Percentiles rank a stretch among this genome's conserved stretches.
Evolutionary conservation across 2,888 invertebrate genomes (phyloP).

Genomic region (Camponotus fellah): DNA sequence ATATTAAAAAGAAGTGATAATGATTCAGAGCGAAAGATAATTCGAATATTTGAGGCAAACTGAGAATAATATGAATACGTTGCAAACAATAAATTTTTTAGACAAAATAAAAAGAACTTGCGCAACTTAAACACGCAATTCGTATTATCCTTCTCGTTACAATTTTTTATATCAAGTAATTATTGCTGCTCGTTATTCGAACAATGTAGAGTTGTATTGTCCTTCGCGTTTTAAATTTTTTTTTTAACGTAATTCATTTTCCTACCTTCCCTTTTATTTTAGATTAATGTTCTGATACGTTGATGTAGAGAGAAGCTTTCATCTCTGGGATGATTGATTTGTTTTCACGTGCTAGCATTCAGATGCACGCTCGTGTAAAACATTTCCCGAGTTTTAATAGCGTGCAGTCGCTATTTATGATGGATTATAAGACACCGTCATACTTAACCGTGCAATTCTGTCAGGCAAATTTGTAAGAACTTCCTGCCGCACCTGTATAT

Average conservation of each 20-base stretch:
- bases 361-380: constrained; percentile 31
- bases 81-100: not conserved
- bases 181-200: not conserved
- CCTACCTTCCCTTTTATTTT: not conserved
- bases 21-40: not conserved
- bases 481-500: constrained; percentile 7
- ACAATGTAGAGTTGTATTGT: not conserved
- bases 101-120: not conserved
- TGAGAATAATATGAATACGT: not conserved
- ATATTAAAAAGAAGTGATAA: constrained; percentile 52
- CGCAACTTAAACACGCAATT: not conserved
- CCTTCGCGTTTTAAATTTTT: not conserved
- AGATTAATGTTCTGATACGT: constrained; percentile 11
- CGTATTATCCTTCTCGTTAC: not conserved
- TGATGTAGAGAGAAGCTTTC: constrained; percentile 8
- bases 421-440: constrained; percentile 38
- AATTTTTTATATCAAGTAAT: not conserved
- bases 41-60: not conserved
- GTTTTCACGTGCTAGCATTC: constrained; percentile 29
- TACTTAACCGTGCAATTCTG: constrained; percentile 30
- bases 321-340: constrained; percentile 29
- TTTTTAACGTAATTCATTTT: not conserved
- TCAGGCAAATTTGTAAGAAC: not conserved
- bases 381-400: constrained; percentile 32
- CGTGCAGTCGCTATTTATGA: constrained; percentile 20